Evolutionary conservation across 2,797 vertebrate genomes (phyloP).

Genomic region (Pipistrellus pygmaeus): DNA sequence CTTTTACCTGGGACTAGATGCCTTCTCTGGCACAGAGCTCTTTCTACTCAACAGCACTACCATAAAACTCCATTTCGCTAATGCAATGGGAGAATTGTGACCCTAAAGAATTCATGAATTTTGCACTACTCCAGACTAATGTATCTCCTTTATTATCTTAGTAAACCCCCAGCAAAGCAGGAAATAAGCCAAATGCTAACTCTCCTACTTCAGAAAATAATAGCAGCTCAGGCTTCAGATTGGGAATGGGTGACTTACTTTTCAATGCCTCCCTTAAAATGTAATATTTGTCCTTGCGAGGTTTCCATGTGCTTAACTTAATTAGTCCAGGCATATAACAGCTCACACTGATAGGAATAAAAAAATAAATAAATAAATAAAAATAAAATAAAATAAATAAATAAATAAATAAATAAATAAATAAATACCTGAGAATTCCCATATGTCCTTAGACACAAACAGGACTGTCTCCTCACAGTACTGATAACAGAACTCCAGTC

Average conservation of each 20-base stretch:
- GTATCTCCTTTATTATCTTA: background rate
- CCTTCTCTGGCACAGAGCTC: background rate
- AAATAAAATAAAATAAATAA: too few species aligned
- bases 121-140: background rate
- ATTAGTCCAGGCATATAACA: background rate
- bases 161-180: background rate
- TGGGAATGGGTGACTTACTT: background rate
- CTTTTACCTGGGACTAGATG: background rate
- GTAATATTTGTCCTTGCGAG: background rate
- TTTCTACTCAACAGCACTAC: background rate
- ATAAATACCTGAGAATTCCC: background rate
- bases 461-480: background rate
- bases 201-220: background rate
- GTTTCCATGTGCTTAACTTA: background rate
- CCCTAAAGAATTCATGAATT: background rate
- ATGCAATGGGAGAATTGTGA: background rate
- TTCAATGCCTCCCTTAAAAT: slow-evolving; percentile 6
- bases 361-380: too few species aligned
- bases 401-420: too few species aligned
- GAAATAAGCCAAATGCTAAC: background rate
- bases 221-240: background rate
- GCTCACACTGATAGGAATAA: background rate
- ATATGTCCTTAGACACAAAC: background rate
- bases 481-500: background rate
- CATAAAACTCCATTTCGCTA: background rate